phyloP scores from a whole-genome alignment of 2,888 invertebrate genomes.

The Andrena trimmerana region DNA sequence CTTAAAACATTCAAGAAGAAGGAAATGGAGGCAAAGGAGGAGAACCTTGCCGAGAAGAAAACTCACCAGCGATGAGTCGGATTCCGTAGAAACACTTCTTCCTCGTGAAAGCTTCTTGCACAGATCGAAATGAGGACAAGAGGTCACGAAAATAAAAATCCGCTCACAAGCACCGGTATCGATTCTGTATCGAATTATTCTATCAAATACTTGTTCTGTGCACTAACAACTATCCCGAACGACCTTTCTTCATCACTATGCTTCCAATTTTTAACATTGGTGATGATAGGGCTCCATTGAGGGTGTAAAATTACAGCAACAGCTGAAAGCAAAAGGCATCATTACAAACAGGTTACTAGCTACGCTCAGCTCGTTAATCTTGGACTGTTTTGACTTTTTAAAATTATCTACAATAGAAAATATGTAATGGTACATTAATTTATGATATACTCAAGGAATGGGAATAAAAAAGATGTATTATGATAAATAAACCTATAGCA shows the following conservation, averaged over 20 bases:
- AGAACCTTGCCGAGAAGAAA: neutral
- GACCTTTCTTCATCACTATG: neutral
- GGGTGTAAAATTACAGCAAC: neutral
- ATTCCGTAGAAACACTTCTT: neutral
- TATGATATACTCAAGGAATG: neutral
- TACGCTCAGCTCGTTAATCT: neutral
- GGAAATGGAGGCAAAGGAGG: neutral
- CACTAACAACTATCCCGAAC: neutral
- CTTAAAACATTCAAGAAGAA: constrained; percentile 20
- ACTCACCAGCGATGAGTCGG: constrained; percentile 37
- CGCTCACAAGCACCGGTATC: constrained; percentile 3
- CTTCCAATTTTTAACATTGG: neutral
- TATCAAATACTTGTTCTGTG: neutral
- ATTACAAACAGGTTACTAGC: neutral
- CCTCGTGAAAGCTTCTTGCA: neutral
- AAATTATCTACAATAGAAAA: neutral
- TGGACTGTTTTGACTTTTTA: neutral
- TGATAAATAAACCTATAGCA: neutral
- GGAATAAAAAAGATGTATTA: neutral
- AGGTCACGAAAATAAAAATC: neutral
- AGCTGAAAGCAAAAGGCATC: constrained; percentile 7
- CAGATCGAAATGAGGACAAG: constrained; percentile 6
- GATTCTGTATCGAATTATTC: constrained; percentile 17
- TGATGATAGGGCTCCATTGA: neutral
- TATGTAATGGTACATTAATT: neutral